phyloP scores from a whole-genome alignment of 2,113 vertebrate species.

The Microtus ochrogaster region DNA sequence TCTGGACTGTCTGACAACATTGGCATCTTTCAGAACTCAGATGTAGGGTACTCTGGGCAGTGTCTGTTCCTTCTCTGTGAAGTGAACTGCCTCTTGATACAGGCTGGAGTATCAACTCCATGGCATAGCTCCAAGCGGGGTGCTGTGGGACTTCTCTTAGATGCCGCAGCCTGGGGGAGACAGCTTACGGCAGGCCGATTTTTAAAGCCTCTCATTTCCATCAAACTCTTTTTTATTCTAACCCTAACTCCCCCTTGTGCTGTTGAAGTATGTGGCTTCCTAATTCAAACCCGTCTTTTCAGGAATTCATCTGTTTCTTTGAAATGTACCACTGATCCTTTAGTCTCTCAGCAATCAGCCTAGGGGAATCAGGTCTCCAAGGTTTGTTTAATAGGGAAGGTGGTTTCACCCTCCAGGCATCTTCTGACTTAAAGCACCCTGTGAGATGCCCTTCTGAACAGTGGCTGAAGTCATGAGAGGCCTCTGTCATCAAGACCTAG shows the following conservation, averaged over 20 bases:
- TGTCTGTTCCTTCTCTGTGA: neutral
- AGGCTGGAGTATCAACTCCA: neutral
- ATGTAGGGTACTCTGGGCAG: neutral
- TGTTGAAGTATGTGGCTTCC: neutral
- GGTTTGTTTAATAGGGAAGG: neutral
- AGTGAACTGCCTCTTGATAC: neutral
- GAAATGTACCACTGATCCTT: neutral
- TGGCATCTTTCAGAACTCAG: neutral
- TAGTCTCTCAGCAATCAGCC: neutral
- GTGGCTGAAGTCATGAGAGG: neutral
- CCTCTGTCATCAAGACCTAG: neutral
- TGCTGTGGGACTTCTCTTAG: neutral
- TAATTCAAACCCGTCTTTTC: neutral
- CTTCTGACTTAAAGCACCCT: neutral
- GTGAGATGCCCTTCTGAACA: neutral
- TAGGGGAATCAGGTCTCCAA: neutral
- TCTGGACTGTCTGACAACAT: neutral
- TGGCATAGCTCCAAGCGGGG: fast-evolving
- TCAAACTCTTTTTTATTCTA: neutral
- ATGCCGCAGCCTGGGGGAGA: neutral
- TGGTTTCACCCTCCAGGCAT: neutral
- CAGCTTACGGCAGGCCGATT: neutral
- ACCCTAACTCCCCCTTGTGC: neutral
- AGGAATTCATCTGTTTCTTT: constrained; percentile 30
- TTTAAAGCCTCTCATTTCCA: neutral